Evolutionary conservation across 2,113 vertebrate species (phyloP), one percentile per base, ranked within the genome.

Genomic region (Entosphenus tridentatus): DNA sequence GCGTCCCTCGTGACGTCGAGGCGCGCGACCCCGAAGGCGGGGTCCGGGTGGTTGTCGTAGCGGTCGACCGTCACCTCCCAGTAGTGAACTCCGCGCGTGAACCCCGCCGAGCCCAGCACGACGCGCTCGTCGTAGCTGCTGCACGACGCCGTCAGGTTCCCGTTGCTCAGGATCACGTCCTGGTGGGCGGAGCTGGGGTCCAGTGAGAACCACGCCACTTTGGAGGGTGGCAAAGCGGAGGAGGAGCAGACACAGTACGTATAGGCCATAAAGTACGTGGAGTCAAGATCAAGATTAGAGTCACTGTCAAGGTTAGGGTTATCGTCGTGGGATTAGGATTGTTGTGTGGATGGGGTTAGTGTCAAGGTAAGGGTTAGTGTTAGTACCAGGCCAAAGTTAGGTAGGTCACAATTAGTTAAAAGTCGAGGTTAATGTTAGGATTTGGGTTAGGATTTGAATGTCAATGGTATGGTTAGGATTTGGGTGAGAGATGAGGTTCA

Each of bases 121-220:
- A 98, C 91, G 16, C 93, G 79, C 82, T 97, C 93, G 1, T 97
- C 93, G 1, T 98, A 97, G 82, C 92, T 96, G 79, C 84, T 98
- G 80, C 93, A 98, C 13, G 90, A 85, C 79, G 92, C 87, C 0
- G 93, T 98, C 80, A 98, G 81, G 86, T 98, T 98, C 83, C 96
- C 89, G 2, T 98, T 98, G 74, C 92, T 96, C 73, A 98, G 82
- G 77, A 98, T 80, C 82, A 98, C 90, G 81, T 98, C 93, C 0
- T 89, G 84, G 74, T 98, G 93, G 2, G 92, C 89, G 0, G 89
- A 90, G 69, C 76, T 72, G 0, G 92, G 81, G 72, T 96, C 89
- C 10, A 98, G 96, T 57, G 87, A 87, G 73, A 98, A 97, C 93
- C 93, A 98, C 72, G 92, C 89, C 12, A 91, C 90, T 91, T 83